Conservation (phyloP, 92 coral and sea anemone species). For the Actinostola sp. region DNA sequence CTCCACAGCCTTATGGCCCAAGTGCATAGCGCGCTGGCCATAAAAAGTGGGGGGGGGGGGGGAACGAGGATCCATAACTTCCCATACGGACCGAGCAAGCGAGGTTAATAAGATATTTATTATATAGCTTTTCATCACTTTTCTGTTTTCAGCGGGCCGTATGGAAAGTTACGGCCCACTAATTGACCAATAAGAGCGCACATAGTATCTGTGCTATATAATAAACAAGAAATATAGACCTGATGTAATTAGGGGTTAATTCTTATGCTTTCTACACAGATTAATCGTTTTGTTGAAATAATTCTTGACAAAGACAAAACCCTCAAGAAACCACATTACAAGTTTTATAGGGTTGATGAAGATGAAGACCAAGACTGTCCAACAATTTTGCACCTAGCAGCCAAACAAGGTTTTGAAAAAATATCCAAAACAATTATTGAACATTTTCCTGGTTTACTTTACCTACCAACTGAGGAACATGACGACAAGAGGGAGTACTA, state of each 20-base stretch:
- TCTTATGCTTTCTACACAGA: slow-evolving; percentile 46
- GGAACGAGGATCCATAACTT: too few species aligned
- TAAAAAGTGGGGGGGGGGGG: too few species aligned
- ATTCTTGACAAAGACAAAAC: slow-evolving; percentile 71
- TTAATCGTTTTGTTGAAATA: slow-evolving; percentile 89
- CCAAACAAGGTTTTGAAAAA: slow-evolving; percentile 75
- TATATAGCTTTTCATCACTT: too few species aligned
- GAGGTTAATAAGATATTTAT: too few species aligned
- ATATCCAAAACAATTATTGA: slow-evolving; percentile 79
- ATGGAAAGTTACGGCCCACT: too few species aligned
- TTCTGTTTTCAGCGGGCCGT: too few species aligned
- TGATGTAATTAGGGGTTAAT: neutral
- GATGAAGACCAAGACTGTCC: slow-evolving; percentile 81
- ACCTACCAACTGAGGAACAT: slow-evolving; percentile 76
- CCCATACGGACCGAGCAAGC: too few species aligned
- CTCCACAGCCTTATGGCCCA: too few species aligned
- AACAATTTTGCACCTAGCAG: slow-evolving; percentile 90
- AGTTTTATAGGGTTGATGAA: slow-evolving; percentile 81
- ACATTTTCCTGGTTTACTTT: slow-evolving; percentile 70
- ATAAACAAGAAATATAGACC: neutral
- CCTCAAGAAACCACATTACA: slow-evolving; percentile 55
- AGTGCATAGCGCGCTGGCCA: too few species aligned
- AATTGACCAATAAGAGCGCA: too few species aligned
- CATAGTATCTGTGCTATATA: too few species aligned
- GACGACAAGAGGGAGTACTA: slow-evolving; percentile 54